phyloP scores from a whole-genome alignment of 2,113 vertebrate species.

The Haplochromis vanheusdeni region DNA sequence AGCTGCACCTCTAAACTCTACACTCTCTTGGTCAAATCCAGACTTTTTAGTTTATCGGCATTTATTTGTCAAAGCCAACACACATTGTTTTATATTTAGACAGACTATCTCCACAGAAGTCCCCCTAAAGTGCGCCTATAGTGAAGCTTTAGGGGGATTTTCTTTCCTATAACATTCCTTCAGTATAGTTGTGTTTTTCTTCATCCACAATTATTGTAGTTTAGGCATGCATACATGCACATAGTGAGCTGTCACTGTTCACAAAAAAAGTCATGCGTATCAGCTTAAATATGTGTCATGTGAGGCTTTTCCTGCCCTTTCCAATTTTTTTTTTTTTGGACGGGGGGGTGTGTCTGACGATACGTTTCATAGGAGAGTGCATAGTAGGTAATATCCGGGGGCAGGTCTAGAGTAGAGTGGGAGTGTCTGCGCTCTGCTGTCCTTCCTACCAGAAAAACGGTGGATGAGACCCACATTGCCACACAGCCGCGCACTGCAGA shows the following conservation, averaged over 20 bases:
- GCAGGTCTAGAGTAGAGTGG: conserved; percentile 43
- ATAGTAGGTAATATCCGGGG: conserved; percentile 61
- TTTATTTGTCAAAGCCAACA: neutral
- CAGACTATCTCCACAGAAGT: too few species aligned
- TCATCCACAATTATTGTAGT: neutral
- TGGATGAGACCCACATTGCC: conserved; percentile 26
- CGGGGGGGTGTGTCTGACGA: neutral
- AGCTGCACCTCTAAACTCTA: neutral
- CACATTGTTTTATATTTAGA: neutral
- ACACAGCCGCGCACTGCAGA: conserved; percentile 35
- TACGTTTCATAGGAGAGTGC: neutral
- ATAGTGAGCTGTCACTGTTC: neutral
- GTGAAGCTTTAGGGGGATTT: neutral
- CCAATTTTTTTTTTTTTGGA: neutral
- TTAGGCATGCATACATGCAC: neutral
- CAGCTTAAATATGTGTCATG: conserved; percentile 1
- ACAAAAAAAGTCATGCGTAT: neutral
- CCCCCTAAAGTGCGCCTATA: neutral
- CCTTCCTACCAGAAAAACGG: conserved; percentile 37
- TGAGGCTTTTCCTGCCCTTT: neutral
- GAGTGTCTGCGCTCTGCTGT: conserved; percentile 52
- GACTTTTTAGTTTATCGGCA: neutral
- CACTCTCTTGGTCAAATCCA: neutral
- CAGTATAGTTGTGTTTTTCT: neutral
- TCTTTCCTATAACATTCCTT: neutral